A percentile compares a stretch with the other conserved stretches of the same genome.
Evolutionary conservation across 2,888 invertebrate genomes (phyloP).

Genomic region (Drosophila paranaensis): DNA sequence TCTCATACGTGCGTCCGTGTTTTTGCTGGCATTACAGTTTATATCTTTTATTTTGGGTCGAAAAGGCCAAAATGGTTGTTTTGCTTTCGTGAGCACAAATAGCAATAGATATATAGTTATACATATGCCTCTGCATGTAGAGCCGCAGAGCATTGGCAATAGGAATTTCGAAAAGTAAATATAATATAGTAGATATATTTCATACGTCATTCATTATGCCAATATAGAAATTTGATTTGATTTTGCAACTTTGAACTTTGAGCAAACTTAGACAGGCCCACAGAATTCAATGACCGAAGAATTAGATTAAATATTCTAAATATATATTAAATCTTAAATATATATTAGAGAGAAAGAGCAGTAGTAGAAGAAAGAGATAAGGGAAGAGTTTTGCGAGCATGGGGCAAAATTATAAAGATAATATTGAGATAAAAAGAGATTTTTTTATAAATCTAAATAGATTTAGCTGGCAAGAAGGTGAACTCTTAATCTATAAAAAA

Average conservation of each 20-base stretch:
- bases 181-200: background rate
- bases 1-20: constrained; percentile 35
- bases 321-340: too few relatives aligned
- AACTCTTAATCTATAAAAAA: too few relatives aligned
- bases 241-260: background rate
- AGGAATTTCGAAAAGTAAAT: background rate
- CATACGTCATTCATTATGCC: background rate
- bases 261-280: background rate
- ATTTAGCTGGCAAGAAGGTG: too few relatives aligned
- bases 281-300: background rate
- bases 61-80: constrained; percentile 11
- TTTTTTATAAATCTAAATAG: too few relatives aligned
- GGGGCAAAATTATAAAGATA: too few relatives aligned
- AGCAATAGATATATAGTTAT: constrained; percentile 3
- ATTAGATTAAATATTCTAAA: background rate
- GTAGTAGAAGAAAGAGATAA: too few relatives aligned
- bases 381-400: too few relatives aligned
- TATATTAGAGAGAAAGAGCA: too few relatives aligned
- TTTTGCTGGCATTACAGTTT: constrained; percentile 33
- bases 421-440: too few relatives aligned
- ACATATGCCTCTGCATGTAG: background rate
- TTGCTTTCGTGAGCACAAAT: constrained; percentile 12
- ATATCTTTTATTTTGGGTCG: constrained; percentile 33
- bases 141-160: background rate
- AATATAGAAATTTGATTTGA: background rate